Evolutionary conservation across 2,113 vertebrate species (phyloP).

Genomic region (Nibea coibor): DNA sequence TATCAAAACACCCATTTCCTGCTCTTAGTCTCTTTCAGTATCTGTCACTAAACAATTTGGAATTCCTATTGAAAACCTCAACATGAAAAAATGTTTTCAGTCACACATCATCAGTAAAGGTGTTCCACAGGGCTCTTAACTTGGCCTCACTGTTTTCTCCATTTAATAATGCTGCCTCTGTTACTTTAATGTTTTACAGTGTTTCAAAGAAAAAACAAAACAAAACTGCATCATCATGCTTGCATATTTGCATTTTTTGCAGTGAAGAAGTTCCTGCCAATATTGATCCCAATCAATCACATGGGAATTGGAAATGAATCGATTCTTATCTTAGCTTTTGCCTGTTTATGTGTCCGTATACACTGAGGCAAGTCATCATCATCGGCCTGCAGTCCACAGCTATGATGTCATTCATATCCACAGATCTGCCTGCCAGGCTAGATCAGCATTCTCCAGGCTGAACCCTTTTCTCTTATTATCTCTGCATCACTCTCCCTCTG

Average conservation of each 20-base stretch:
- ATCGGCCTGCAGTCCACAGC: constrained; percentile 22
- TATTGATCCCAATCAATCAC: not conserved
- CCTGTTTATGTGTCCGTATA: not conserved
- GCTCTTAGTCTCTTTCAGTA: not conserved
- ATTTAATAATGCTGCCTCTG: not conserved
- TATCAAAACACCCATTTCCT: not conserved
- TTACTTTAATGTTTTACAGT: not conserved
- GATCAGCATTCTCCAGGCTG: constrained; percentile 37
- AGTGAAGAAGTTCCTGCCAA: no score
- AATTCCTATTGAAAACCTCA: not conserved
- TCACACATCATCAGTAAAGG: not conserved
- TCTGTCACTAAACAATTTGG: not conserved
- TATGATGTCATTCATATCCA: constrained; percentile 48
- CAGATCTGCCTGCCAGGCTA: constrained; percentile 42
- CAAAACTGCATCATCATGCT: no score
- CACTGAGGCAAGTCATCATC: not conserved
- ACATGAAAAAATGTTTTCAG: not conserved
- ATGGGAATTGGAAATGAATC: not conserved
- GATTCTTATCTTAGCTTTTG: not conserved
- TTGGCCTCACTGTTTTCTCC: not conserved
- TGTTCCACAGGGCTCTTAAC: constrained; percentile 6
- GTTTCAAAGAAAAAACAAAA: not conserved
- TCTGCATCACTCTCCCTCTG: constrained; percentile 30
- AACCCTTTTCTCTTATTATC: constrained; percentile 28
- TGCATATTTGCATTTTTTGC: not conserved